Conservation (phyloP, 2,888 invertebrate genomes). For the Scaptomyza caliginosa region DNA sequence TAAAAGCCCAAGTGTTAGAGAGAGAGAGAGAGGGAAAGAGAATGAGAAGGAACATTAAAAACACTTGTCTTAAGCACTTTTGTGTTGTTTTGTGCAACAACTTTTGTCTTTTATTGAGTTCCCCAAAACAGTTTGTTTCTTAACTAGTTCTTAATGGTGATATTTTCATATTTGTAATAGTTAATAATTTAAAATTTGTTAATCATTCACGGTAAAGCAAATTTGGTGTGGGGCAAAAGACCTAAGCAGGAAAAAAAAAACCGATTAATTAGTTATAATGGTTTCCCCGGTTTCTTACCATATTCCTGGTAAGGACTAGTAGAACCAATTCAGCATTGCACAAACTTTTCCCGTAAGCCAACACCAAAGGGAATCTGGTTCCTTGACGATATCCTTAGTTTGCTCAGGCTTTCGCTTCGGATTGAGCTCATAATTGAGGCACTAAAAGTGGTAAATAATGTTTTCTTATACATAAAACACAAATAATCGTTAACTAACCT, state of each 20-base stretch:
- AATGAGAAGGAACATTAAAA: not conserved
- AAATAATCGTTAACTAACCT: too few relatives aligned
- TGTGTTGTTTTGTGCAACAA: constrained; percentile 1
- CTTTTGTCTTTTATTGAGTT: not conserved
- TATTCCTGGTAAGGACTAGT: not conserved
- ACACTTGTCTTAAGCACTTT: constrained; percentile 19
- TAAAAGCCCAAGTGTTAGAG: not conserved
- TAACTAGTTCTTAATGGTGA: not conserved
- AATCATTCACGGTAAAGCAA: too few relatives aligned
- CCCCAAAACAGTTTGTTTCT: not conserved
- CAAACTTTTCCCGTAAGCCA: not conserved
- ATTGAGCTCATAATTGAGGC: not conserved
- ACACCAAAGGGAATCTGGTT: not conserved
- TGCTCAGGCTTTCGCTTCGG: not conserved
- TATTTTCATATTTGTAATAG: too few relatives aligned
- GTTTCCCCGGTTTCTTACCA: too few relatives aligned
- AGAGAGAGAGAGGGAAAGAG: not conserved
- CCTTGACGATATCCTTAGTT: not conserved
- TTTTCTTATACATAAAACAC: too few relatives aligned
- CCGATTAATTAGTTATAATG: not conserved
- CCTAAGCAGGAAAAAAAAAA: too few relatives aligned
- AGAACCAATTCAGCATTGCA: not conserved
- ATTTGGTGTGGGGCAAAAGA: too few relatives aligned
- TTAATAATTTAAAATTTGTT: too few relatives aligned
- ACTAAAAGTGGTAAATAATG: too few relatives aligned